These are phyloP conservation scores for Polymixis lichenea DNA, from an alignment of 2,888 invertebrate genomes.

Conservation along the genomic window DNA sequence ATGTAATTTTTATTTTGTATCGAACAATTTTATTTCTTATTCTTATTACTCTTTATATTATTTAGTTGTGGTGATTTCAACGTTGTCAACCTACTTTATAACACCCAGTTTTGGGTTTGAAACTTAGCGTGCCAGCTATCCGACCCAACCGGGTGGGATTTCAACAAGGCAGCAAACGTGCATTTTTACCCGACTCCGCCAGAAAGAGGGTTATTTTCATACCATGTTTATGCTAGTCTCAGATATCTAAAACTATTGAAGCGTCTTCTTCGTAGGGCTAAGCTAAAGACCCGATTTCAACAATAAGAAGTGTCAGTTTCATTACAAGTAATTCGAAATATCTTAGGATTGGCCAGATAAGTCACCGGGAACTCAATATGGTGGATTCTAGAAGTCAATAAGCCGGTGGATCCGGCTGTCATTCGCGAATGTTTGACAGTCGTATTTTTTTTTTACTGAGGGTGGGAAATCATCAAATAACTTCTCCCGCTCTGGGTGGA, in stretches of 20 bases:
- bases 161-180: background rate
- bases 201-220: no score
- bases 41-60: background rate
- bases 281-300: background rate
- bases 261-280: background rate
- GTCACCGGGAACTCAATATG: background rate
- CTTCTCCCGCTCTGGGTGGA: no score
- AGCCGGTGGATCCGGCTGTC: no score
- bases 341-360: background rate
- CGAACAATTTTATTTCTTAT: background rate
- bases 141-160: no score
- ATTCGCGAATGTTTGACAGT: no score
- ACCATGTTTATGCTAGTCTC: background rate
- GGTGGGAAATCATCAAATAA: no score
- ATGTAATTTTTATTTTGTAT: constrained; percentile 5
- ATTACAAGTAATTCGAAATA: background rate
- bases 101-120: background rate
- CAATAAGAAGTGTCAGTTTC: background rate
- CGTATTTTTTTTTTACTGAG: no score
- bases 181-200: no score
- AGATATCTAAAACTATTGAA: background rate
- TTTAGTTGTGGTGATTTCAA: background rate
- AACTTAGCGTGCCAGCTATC: background rate
- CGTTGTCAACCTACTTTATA: background rate
- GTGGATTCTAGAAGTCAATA: background rate